phyloP scores from a whole-genome alignment of 2,113 vertebrate species.

The Urocolius indicus region DNA sequence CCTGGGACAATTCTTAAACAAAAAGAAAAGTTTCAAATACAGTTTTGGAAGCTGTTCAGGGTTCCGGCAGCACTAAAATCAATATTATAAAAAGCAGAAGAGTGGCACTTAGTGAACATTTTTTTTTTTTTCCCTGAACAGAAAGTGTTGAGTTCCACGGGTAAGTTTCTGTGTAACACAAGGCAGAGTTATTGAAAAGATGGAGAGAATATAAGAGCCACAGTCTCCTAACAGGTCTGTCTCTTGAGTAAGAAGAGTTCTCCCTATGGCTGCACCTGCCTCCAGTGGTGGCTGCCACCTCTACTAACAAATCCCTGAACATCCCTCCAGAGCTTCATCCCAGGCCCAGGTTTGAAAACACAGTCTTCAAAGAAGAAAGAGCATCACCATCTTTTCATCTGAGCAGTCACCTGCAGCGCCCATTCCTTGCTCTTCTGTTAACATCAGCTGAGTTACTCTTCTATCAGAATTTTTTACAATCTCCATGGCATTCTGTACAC shows the following conservation, averaged over 20 bases:
- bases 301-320: background rate
- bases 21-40: slow-evolving; percentile 4
- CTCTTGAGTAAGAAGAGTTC: background rate
- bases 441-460: background rate
- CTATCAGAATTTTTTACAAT: background rate
- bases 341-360: background rate
- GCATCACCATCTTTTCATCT: background rate
- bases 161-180: background rate
- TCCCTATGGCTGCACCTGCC: background rate
- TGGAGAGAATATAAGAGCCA: background rate
- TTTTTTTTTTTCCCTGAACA: background rate
- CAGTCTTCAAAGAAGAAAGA: background rate
- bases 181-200: background rate
- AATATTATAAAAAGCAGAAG: background rate
- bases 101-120: background rate
- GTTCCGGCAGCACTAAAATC: background rate
- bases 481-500: background rate
- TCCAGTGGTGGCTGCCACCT: rapidly evolving
- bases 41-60: background rate
- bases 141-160: background rate
- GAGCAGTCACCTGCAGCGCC: background rate
- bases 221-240: background rate
- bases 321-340: background rate
- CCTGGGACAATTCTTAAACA: background rate
- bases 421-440: background rate